These are phyloP conservation scores for Drosophila pachea DNA, from an alignment of 1,140 invertebrate genomes.

Conservation along the genomic window DNA sequence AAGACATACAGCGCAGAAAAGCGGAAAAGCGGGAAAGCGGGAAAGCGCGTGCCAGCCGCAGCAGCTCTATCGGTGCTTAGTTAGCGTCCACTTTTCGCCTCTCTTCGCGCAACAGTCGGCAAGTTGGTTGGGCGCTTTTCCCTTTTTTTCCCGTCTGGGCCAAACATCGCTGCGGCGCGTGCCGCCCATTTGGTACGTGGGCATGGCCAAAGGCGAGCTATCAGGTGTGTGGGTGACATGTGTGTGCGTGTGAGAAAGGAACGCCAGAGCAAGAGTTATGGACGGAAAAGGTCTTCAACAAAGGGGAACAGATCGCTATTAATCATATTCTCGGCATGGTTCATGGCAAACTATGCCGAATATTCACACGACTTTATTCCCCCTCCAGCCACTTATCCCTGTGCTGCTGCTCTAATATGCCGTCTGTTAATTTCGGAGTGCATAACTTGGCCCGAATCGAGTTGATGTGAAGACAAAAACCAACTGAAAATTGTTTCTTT, in stretches of 20 bases:
- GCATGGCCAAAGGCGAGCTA: slow-evolving; percentile 46
- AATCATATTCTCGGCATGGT: too few species aligned
- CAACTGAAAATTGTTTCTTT: slow-evolving; percentile 52
- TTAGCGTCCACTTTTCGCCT: slow-evolving; percentile 31
- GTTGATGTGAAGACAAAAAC: slow-evolving; percentile 23
- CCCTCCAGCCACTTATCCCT: neutral
- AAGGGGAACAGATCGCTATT: too few species aligned
- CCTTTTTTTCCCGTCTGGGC: neutral
- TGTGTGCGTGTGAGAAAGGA: neutral
- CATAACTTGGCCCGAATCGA: neutral
- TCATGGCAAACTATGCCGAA: too few species aligned
- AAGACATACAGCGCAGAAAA: slow-evolving; percentile 57
- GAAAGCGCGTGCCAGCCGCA: slow-evolving; percentile 41
- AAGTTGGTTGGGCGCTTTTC: slow-evolving; percentile 17
- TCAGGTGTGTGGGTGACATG: neutral
- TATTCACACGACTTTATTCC: too few species aligned
- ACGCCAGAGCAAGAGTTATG: neutral
- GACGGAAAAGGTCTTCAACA: neutral
- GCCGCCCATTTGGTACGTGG: slow-evolving; percentile 44
- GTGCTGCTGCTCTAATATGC: neutral
- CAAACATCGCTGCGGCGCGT: slow-evolving; percentile 24
- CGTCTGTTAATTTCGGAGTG: slow-evolving; percentile 21
- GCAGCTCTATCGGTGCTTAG: slow-evolving; percentile 52
- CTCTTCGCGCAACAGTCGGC: slow-evolving; percentile 22
- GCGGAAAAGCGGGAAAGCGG: neutral